Conservation (phyloP, 2,888 invertebrate genomes). For the Melanotus villosus region DNA sequence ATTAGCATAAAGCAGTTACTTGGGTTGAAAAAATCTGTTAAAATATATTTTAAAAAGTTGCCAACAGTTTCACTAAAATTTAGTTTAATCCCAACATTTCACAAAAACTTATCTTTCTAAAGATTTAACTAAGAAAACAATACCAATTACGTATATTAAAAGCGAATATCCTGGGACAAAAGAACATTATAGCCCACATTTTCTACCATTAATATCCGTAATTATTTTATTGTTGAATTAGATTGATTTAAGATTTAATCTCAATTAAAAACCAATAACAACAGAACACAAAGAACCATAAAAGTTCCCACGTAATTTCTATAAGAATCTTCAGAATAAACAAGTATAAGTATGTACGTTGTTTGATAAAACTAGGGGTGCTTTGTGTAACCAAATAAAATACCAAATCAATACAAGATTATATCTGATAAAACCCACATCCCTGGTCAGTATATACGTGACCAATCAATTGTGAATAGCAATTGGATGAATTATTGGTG, state of each 20-base stretch:
- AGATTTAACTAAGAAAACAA: too few species aligned
- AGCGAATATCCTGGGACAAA: too few species aligned
- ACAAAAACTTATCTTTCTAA: too few species aligned
- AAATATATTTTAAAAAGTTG: too few species aligned
- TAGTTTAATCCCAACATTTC: too few species aligned
- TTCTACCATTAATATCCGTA: too few species aligned
- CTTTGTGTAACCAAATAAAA: constrained; percentile 26
- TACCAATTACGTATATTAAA: too few species aligned
- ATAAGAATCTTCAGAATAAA: neutral
- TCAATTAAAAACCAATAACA: neutral
- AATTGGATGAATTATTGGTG: neutral
- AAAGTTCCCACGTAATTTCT: neutral
- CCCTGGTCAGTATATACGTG: constrained; percentile 38
- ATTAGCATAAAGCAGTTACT: too few species aligned
- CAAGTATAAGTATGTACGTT: neutral
- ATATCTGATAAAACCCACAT: constrained; percentile 34
- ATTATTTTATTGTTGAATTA: neutral
- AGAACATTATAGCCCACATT: neutral
- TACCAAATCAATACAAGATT: constrained; percentile 22
- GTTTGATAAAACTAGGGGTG: constrained; percentile 6
- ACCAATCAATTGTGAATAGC: constrained; percentile 21
- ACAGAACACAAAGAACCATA: too few species aligned
- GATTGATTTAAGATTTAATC: neutral
- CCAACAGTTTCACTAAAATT: too few species aligned
- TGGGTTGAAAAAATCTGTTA: too few species aligned